A percentile compares a stretch with the other conserved stretches of the same genome.
Evolutionary conservation across 2,113 vertebrate species (phyloP).

Genomic region (Hyperopisus bebe): DNA sequence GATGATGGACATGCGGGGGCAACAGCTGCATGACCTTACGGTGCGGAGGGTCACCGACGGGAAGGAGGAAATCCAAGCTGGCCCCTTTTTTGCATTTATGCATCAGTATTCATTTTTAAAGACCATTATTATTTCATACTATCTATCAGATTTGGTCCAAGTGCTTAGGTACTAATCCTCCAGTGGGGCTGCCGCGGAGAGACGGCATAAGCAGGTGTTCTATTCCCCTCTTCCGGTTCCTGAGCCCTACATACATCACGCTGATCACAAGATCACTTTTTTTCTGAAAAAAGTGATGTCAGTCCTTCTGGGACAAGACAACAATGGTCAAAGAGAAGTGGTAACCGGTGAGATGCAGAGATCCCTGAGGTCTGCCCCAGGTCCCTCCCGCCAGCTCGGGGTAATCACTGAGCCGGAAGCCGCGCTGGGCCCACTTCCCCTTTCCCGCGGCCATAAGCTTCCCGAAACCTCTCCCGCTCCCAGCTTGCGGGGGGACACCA

Average conservation of each 20-base stretch:
- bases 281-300: not conserved
- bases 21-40: not conserved
- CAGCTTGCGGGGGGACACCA: not conserved
- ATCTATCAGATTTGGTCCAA: not conserved
- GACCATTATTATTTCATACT: not conserved
- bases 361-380: not conserved
- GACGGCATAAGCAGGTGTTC: not conserved
- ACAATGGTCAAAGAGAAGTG: not conserved
- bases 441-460: not conserved
- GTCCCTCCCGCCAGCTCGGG: not conserved
- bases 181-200: not conserved
- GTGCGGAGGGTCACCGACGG: not conserved
- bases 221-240: not conserved
- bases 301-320: not conserved
- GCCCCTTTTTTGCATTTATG: not conserved
- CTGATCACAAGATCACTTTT: not conserved
- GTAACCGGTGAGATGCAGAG: not conserved
- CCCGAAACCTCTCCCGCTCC: not conserved
- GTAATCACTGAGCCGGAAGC: not conserved
- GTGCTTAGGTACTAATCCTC: not conserved
- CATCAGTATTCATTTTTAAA: not conserved
- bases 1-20: not conserved
- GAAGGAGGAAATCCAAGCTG: not conserved
- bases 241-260: not conserved
- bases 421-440: not conserved